phyloP scores from a whole-genome alignment of 2,113 vertebrate species.

The Nerophis lumbriciformis region DNA sequence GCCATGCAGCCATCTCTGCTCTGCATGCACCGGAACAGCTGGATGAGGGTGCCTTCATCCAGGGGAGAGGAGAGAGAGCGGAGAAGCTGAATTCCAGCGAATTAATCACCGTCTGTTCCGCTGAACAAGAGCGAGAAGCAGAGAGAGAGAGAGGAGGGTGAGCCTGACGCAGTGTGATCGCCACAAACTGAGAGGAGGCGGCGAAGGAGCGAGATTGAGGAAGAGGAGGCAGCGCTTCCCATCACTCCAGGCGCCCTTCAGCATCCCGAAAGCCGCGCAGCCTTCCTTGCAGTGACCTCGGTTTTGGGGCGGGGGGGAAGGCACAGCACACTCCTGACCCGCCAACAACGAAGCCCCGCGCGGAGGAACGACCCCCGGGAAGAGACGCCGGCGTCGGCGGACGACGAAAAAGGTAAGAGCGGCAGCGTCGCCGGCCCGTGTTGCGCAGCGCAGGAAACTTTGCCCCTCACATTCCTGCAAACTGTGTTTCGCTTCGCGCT shows the following conservation, averaged over 20 bases:
- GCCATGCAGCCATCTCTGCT: background rate
- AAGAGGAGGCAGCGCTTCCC: constrained; percentile 46
- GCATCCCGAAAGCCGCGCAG: constrained; percentile 19
- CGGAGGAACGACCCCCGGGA: background rate
- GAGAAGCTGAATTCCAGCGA: constrained; percentile 39
- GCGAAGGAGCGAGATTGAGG: constrained; percentile 45
- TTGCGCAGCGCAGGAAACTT: too few species aligned
- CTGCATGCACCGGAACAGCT: background rate
- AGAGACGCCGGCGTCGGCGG: background rate
- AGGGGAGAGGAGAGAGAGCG: constrained; percentile 2
- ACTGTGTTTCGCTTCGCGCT: too few species aligned
- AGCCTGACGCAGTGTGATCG: constrained; percentile 68
- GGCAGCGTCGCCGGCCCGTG: too few species aligned
- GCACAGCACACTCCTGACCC: too few species aligned
- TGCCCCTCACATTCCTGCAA: too few species aligned
- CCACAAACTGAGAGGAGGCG: constrained; percentile 50
- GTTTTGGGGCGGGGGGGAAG: background rate
- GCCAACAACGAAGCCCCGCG: background rate
- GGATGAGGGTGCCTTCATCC: background rate
- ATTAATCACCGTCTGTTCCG: constrained; percentile 59
- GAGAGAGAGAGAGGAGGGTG: constrained; percentile 22
- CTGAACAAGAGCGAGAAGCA: constrained; percentile 15
- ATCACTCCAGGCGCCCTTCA: constrained; percentile 32
- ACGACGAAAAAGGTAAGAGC: background rate
- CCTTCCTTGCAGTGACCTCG: background rate